Conservation (phyloP, 1,140 invertebrate species). For the Apis mellifera region Amel_HAv3.1 CM009934.2:11916001-11916500, state of each 20-base stretch:
- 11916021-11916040: background rate
- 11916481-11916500: constrained; percentile 25
- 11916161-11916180: background rate
- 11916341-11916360: constrained; percentile 10
- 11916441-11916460: background rate
- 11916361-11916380: background rate
- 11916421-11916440: background rate
- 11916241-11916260: background rate
- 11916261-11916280: constrained; percentile 9
- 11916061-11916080: background rate
- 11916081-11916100: background rate
- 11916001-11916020: background rate
- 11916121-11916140: background rate
- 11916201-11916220: background rate
- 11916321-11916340: constrained; percentile 21
- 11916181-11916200: background rate
- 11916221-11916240: constrained; percentile 8
- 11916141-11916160: background rate
- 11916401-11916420: background rate
- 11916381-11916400: constrained; percentile 1
- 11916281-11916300: constrained; percentile 37
- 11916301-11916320: constrained; percentile 46
- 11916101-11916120: too few species aligned
- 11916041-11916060: background rate
- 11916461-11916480: constrained; percentile 8